phyloP scores from a whole-genome alignment of 2,888 invertebrate genomes.

The Meteorus colon region DNA sequence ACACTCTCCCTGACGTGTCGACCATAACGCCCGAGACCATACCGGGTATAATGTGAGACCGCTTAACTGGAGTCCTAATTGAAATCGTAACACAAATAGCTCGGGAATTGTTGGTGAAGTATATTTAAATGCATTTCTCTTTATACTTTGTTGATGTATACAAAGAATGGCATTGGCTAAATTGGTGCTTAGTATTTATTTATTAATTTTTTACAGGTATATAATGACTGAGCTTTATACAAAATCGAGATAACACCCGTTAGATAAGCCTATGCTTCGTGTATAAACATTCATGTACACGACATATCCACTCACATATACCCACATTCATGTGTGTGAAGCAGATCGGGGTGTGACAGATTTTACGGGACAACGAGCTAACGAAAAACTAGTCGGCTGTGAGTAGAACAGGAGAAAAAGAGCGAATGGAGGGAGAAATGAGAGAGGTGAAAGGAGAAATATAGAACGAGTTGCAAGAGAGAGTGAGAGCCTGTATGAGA shows the following conservation, averaged over 20 bases:
- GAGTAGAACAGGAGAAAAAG: conserved; percentile 60
- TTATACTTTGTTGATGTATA: background rate
- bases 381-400: conserved; percentile 71
- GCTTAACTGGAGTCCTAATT: background rate
- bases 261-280: background rate
- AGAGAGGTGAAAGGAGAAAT: background rate
- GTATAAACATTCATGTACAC: background rate
- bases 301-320: background rate
- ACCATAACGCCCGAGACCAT: conserved; percentile 27
- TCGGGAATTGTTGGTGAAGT: background rate
- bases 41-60: conserved; percentile 25
- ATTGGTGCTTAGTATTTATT: too few species aligned
- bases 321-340: background rate
- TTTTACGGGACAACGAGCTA: conserved; percentile 70
- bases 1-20: conserved; percentile 34
- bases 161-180: too few species aligned
- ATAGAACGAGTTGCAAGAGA: background rate
- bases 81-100: background rate
- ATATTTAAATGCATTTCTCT: background rate
- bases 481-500: background rate
- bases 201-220: too few species aligned
- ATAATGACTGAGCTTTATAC: background rate
- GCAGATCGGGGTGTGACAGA: conserved; percentile 64
- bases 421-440: conserved; percentile 5
- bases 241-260: background rate